Evolutionary conservation across 2,888 invertebrate species (phyloP).

Genomic region (Furcula furcula): DNA sequence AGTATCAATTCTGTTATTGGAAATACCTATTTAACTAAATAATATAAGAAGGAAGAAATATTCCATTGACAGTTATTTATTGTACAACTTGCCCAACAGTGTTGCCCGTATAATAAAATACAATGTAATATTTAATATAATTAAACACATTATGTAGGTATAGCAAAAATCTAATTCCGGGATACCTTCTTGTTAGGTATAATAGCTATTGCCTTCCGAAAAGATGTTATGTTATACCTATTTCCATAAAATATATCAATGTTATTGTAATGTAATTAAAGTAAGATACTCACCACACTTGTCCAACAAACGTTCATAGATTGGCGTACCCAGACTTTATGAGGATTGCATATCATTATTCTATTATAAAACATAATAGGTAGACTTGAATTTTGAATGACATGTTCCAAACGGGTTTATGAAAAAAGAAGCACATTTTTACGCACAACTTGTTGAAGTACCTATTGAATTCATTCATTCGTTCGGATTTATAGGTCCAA

Average conservation of each 20-base stretch:
- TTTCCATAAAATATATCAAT: not conserved
- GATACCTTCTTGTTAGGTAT: slow-evolving; percentile 31
- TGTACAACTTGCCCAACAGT: slow-evolving; percentile 23
- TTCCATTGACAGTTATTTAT: slow-evolving; percentile 22
- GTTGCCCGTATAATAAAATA: slow-evolving; percentile 37
- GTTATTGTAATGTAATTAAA: not conserved
- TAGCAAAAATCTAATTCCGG: slow-evolving; percentile 41
- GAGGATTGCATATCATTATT: too few relatives aligned
- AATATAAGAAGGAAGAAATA: slow-evolving; percentile 10
- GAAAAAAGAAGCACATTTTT: too few relatives aligned
- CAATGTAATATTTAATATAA: slow-evolving; percentile 21
- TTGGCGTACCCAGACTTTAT: too few relatives aligned
- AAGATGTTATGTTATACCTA: slow-evolving; percentile 23
- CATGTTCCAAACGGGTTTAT: too few relatives aligned
- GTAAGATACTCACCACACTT: too few relatives aligned
- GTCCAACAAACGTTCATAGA: too few relatives aligned
- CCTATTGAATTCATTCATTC: too few relatives aligned
- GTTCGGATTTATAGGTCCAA: too few relatives aligned
- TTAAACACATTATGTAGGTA: slow-evolving; percentile 35
- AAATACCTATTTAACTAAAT: slow-evolving; percentile 27
- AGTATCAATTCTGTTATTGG: slow-evolving; percentile 30
- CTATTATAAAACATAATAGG: too few relatives aligned
- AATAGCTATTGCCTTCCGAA: slow-evolving; percentile 35
- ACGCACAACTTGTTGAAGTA: too few relatives aligned
- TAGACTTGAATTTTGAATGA: too few relatives aligned